A percentile compares a stretch with the other conserved stretches of the same genome.
phyloP scores from a whole-genome alignment of 2,113 vertebrate species.

The Tretioscincus oriximinensis region DNA sequence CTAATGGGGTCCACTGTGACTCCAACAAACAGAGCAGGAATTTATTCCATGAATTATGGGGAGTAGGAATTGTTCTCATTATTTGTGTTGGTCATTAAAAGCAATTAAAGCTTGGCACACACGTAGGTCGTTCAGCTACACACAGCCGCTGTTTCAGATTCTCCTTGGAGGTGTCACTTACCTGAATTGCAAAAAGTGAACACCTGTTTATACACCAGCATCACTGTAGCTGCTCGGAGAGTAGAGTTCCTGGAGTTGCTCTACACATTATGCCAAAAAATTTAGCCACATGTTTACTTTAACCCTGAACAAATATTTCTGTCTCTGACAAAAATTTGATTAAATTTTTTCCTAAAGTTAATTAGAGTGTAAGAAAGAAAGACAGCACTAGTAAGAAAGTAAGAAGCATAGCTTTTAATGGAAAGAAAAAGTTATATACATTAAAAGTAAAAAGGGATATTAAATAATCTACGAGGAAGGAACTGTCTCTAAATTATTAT shows the following conservation, averaged over 20 bases:
- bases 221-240: constrained; percentile 43
- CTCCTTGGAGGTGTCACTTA: constrained; percentile 59
- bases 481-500: constrained; percentile 29
- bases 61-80: constrained; percentile 58
- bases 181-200: constrained; percentile 63
- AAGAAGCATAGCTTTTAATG: constrained; percentile 35
- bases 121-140: constrained; percentile 48
- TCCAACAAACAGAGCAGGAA: constrained; percentile 32
- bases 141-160: constrained; percentile 58
- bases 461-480: constrained; percentile 13
- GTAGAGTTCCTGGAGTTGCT: constrained; percentile 60
- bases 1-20: constrained; percentile 15
- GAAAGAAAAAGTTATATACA: constrained; percentile 16
- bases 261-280: constrained; percentile 58
- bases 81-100: constrained; percentile 54
- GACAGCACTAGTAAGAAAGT: constrained; percentile 44
- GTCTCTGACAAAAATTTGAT: constrained; percentile 57
- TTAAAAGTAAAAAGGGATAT: constrained; percentile 19
- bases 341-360: constrained; percentile 44
- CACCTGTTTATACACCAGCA: constrained; percentile 65
- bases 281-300: constrained; percentile 56
- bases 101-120: constrained; percentile 64
- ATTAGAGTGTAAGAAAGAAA: constrained; percentile 45
- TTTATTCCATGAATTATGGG: constrained; percentile 36
- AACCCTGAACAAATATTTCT: constrained; percentile 61